Percentiles rank a stretch among this genome's conserved stretches.
phyloP scores from a whole-genome alignment of 2,888 invertebrate genomes.

The Diarsia rubi region DNA sequence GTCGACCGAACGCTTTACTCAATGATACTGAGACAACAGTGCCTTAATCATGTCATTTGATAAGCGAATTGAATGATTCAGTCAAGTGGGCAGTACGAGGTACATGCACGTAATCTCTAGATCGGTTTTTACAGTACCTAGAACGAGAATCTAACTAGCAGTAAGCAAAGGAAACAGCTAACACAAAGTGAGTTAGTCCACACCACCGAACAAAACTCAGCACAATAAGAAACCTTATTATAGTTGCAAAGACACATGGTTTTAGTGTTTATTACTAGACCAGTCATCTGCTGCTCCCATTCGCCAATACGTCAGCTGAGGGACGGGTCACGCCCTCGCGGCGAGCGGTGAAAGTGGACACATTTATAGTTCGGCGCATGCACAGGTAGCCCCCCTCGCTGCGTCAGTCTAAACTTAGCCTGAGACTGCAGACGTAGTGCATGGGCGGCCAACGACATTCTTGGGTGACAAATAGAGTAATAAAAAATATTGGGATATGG shows the following conservation, averaged over 20 bases:
- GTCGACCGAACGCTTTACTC: not conserved
- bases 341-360: constrained; percentile 78
- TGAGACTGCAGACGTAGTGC: constrained; percentile 58
- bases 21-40: not conserved
- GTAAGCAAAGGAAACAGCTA: not conserved
- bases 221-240: constrained; percentile 4
- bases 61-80: constrained; percentile 26
- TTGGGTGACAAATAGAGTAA: constrained; percentile 25
- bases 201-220: not conserved
- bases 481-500: not conserved
- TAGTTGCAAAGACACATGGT: constrained; percentile 16
- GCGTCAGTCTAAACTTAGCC: constrained; percentile 75
- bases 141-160: not conserved
- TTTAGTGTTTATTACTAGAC: constrained; percentile 52
- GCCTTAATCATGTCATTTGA: constrained; percentile 11
- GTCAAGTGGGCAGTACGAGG: not conserved
- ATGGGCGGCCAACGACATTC: constrained; percentile 39
- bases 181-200: not conserved
- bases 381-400: constrained; percentile 73
- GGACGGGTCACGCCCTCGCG: constrained; percentile 78
- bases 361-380: constrained; percentile 78
- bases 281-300: constrained; percentile 70
- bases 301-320: constrained; percentile 79
- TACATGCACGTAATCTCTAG: not conserved
- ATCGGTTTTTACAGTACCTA: constrained; percentile 11